Percentiles rank a stretch among this genome's conserved stretches.
These are phyloP conservation scores for Microtus pennsylvanicus DNA, from an alignment of 2,113 vertebrate genomes.

Conservation along the genomic window DNA sequence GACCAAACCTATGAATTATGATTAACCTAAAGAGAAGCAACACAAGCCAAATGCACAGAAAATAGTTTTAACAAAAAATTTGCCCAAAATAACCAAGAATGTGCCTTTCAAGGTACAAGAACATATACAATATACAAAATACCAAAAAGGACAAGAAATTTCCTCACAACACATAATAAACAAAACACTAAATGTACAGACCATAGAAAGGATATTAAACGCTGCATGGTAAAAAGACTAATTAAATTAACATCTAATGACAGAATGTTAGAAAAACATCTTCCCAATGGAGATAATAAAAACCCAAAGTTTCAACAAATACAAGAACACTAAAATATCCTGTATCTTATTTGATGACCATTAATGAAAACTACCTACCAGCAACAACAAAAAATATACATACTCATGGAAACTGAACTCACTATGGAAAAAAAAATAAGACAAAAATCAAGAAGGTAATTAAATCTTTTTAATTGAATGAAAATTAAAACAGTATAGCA, in stretches of 20 bases:
- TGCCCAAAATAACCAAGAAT: background rate
- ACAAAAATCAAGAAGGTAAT: background rate
- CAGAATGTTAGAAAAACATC: background rate
- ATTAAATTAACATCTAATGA: background rate
- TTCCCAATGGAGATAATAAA: background rate
- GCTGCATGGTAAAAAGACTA: background rate
- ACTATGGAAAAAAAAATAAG: background rate
- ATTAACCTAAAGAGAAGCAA: background rate
- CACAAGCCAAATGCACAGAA: background rate
- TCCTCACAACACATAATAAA: background rate
- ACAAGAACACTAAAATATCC: background rate
- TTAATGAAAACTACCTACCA: background rate
- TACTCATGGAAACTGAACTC: background rate
- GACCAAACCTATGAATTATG: background rate
- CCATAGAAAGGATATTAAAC: background rate
- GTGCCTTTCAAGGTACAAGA: background rate
- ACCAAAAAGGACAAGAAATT: background rate
- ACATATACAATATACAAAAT: background rate
- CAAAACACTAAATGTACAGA: background rate
- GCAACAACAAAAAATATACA: background rate
- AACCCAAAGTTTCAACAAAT: background rate
- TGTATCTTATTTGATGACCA: background rate
- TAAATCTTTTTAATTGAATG: background rate
- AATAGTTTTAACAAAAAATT: background rate
- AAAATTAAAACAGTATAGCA: background rate